These are phyloP conservation scores for Mythimna lalbum DNA, from an alignment of 2,888 invertebrate genomes.

Conservation along the genomic window DNA sequence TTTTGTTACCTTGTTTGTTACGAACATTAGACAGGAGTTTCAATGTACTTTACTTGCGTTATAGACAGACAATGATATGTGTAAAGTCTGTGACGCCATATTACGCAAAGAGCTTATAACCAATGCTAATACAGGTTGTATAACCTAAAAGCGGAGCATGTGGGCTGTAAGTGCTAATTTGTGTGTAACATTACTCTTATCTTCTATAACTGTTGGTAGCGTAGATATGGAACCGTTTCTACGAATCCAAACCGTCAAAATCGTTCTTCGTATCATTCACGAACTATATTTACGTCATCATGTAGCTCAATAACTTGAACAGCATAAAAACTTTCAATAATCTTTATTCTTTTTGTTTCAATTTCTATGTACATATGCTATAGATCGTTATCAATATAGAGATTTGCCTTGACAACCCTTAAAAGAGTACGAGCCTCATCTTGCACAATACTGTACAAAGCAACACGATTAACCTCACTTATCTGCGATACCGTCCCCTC, in stretches of 20 bases:
- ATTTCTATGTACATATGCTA: neutral
- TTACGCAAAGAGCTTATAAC: constrained; percentile 33
- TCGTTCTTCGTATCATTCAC: neutral
- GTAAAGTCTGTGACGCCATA: constrained; percentile 28
- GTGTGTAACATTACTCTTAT: constrained; percentile 36
- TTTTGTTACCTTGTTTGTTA: constrained; percentile 50
- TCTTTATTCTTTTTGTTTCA: neutral
- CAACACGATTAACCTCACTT: constrained; percentile 65
- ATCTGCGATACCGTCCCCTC: constrained; percentile 59
- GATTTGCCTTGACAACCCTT: constrained; percentile 33
- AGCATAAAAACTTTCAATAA: neutral
- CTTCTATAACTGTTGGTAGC: constrained; percentile 9
- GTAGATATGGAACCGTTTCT: neutral
- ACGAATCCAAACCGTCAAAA: neutral
- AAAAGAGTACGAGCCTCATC: constrained; percentile 34
- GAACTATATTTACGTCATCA: neutral
- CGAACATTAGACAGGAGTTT: constrained; percentile 27
- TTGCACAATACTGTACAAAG: constrained; percentile 50
- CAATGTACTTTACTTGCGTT: constrained; percentile 3
- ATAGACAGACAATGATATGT: constrained; percentile 41
- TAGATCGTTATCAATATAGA: constrained; percentile 25
- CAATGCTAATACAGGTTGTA: constrained; percentile 14
- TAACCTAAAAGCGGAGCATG: constrained; percentile 36
- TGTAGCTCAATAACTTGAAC: neutral
- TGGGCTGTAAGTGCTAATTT: constrained; percentile 46